phyloP scores from a whole-genome alignment of 2,888 invertebrate species.

The Cabera pusaria region DNA sequence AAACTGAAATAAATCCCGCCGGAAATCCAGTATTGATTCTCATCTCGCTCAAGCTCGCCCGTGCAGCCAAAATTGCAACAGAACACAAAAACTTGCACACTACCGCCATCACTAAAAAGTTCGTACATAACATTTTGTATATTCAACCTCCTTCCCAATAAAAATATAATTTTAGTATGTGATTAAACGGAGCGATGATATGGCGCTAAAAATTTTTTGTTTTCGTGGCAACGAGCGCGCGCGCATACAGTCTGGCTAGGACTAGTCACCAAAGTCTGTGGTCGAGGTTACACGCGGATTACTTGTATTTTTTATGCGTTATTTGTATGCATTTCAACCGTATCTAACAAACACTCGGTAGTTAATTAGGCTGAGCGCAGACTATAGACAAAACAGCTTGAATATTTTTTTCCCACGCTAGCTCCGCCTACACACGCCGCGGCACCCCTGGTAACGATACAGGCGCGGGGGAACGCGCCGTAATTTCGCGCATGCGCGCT shows the following conservation, averaged over 20 bases:
- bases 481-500: too few relatives aligned
- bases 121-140: constrained; percentile 21
- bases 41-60: constrained; percentile 35
- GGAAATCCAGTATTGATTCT: constrained; percentile 62
- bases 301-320: too few relatives aligned
- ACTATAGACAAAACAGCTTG: too few relatives aligned
- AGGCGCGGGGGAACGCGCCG: too few relatives aligned
- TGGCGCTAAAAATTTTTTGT: constrained; percentile 21
- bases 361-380: too few relatives aligned
- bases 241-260: constrained; percentile 26
- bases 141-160: not conserved
- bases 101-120: constrained; percentile 14
- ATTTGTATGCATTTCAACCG: too few relatives aligned
- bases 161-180: too few relatives aligned
- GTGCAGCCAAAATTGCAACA: constrained; percentile 26
- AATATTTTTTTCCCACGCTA: too few relatives aligned
- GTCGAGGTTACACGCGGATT: constrained; percentile 17
- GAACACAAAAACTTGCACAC: constrained; percentile 22
- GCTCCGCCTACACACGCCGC: too few relatives aligned
- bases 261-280: constrained; percentile 34
- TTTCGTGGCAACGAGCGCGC: constrained; percentile 34
- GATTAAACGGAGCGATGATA: too few relatives aligned
- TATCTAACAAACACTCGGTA: too few relatives aligned
- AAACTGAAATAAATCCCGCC: constrained; percentile 67
- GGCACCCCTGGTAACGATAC: too few relatives aligned